phyloP scores from a whole-genome alignment of 2,888 invertebrate species.

The Pyrrhia umbra region DNA sequence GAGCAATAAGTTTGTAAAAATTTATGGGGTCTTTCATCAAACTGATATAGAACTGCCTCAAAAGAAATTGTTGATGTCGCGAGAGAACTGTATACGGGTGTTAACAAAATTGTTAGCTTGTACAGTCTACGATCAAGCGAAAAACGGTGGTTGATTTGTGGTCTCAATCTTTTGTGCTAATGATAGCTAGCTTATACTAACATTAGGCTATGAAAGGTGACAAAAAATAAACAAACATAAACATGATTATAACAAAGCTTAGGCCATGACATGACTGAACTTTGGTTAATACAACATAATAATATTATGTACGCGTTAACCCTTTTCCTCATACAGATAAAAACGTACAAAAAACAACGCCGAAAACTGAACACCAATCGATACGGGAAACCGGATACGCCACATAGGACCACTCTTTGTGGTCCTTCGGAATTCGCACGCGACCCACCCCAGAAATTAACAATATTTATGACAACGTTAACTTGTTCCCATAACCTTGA shows the following conservation, averaged over 20 bases:
- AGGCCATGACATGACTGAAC: no score
- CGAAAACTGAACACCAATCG: constrained; percentile 11
- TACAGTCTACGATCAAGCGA: no score
- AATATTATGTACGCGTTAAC: background rate
- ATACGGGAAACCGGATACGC: constrained; percentile 10
- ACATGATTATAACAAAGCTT: no score
- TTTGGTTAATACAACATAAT: background rate
- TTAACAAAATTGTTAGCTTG: no score
- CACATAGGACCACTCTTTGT: constrained; percentile 19
- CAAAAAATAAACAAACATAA: no score
- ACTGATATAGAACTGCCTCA: background rate
- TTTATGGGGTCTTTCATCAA: background rate
- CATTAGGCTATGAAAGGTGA: no score
- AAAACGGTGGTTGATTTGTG: no score
- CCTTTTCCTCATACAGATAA: background rate
- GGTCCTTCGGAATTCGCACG: constrained; percentile 10
- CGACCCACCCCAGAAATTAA: constrained; percentile 45
- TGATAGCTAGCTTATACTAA: no score
- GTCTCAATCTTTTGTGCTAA: no score
- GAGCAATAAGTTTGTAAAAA: background rate
- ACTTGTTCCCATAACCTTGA: constrained; percentile 60
- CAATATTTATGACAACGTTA: constrained; percentile 59
- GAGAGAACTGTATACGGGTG: no score
- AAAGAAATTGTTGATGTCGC: no score
- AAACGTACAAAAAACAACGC: constrained; percentile 2